Conservation (phyloP, 2,888 invertebrate genomes). For the Flabesymbios commensalis region DNA sequence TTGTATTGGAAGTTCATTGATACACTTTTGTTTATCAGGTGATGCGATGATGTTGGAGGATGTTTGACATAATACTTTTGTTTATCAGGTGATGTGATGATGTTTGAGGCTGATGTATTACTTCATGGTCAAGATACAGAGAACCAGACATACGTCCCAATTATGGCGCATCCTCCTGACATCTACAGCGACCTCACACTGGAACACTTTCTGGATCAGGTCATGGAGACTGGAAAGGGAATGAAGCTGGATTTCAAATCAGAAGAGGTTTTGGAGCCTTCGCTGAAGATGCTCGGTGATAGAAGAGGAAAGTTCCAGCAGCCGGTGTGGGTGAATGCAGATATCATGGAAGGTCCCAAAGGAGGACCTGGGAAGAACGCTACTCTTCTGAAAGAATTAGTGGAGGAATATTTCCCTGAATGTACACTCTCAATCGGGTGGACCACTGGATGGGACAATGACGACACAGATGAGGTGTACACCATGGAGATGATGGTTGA, state of each 20-base stretch:
- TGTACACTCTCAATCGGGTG: constrained; percentile 81
- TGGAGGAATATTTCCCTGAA: constrained; percentile 67
- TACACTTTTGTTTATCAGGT: constrained; percentile 63
- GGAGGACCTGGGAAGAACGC: no score
- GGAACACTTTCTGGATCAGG: constrained; percentile 71
- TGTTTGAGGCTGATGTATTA: constrained; percentile 85
- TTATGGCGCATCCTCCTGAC: constrained; percentile 85
- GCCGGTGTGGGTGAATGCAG: constrained; percentile 87
- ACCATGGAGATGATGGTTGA: constrained; percentile 68
- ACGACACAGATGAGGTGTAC: constrained; percentile 50
- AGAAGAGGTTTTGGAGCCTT: constrained; percentile 68
- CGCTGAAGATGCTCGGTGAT: constrained; percentile 44
- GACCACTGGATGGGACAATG: constrained; percentile 75
- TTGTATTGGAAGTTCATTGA: not conserved
- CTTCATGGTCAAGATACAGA: constrained; percentile 63
- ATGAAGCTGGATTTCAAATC: constrained; percentile 87
- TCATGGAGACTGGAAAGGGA: constrained; percentile 67
- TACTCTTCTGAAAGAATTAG: no score
- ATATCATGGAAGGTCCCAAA: constrained; percentile 80
- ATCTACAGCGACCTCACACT: constrained; percentile 76
- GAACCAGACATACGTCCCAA: constrained; percentile 67
- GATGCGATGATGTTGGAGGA: constrained; percentile 80
- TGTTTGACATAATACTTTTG: not conserved
- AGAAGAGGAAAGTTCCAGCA: constrained; percentile 30
- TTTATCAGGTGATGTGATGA: constrained; percentile 72